phyloP scores from a whole-genome alignment of 2,113 vertebrate species.

The Mus spicilegus region DNA sequence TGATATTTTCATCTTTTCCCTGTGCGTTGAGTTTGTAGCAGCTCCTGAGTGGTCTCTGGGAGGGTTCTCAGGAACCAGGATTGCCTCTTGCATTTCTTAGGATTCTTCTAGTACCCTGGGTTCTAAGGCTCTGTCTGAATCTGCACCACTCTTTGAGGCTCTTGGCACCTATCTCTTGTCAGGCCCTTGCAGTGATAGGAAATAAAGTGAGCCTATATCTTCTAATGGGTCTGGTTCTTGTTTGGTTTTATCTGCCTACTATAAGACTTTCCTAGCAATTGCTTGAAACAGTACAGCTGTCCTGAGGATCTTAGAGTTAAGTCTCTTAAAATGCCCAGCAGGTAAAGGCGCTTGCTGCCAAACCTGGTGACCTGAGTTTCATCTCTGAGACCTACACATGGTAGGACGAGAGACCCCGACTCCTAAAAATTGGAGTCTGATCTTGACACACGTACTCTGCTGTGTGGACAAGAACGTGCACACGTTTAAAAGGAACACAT shows the following conservation, averaged over 20 bases:
- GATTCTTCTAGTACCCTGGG: neutral
- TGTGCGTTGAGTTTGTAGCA: neutral
- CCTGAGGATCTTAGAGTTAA: neutral
- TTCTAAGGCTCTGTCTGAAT: neutral
- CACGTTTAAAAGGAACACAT: neutral
- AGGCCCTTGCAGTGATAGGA: neutral
- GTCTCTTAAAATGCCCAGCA: neutral
- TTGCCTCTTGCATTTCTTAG: neutral
- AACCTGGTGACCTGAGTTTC: neutral
- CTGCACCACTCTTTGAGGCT: neutral
- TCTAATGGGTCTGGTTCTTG: slow-evolving; percentile 5
- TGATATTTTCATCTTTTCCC: neutral
- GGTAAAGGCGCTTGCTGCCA: neutral
- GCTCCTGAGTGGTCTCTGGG: neutral
- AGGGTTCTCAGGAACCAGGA: neutral
- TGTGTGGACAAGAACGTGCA: neutral
- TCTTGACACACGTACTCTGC: neutral
- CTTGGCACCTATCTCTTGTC: neutral
- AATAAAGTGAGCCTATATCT: neutral
- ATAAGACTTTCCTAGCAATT: neutral
- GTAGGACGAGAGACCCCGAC: neutral
- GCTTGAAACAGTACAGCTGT: slow-evolving; percentile 6
- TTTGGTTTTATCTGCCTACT: neutral
- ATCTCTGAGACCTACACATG: neutral
- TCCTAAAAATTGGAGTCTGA: neutral